Percentiles rank a stretch among this genome's conserved stretches.
Evolutionary conservation across 2,113 vertebrate species (phyloP).

Genomic region (Marmota flaviventris): DNA sequence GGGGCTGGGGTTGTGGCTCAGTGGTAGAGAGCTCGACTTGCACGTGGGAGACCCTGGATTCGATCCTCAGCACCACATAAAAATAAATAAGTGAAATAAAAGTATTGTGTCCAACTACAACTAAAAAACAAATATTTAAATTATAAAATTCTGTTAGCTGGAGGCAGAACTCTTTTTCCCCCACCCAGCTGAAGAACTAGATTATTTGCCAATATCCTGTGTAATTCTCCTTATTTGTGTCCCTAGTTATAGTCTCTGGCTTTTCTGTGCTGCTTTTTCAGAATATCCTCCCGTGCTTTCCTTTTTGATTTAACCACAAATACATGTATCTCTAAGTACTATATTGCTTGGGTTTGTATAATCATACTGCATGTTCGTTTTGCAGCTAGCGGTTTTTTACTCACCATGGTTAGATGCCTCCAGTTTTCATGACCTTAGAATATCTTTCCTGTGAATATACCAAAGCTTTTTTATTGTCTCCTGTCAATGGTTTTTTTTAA

Average conservation of each 20-base stretch:
- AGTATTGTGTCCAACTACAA: no score
- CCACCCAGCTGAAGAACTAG: background rate
- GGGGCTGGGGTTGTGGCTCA: no score
- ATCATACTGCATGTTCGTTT: background rate
- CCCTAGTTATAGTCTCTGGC: background rate
- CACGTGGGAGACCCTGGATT: no score
- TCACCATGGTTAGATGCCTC: background rate
- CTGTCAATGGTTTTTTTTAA: background rate
- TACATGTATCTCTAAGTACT: background rate
- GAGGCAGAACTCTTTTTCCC: background rate
- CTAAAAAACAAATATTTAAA: background rate
- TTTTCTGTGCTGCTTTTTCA: background rate
- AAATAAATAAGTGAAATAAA: no score
- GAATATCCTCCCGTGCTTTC: background rate
- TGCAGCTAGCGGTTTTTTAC: background rate
- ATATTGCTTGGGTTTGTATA: background rate
- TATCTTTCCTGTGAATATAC: constrained; percentile 2
- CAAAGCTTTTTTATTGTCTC: constrained; percentile 35
- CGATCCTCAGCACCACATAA: no score
- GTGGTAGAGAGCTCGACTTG: no score
- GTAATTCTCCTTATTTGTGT: background rate
- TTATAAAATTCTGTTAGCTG: background rate
- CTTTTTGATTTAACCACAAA: background rate
- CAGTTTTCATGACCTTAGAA: constrained; percentile 16
- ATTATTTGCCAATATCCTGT: background rate